Conservation (phyloP, 2,888 invertebrate species). For the Eupithecia vulgata region DNA sequence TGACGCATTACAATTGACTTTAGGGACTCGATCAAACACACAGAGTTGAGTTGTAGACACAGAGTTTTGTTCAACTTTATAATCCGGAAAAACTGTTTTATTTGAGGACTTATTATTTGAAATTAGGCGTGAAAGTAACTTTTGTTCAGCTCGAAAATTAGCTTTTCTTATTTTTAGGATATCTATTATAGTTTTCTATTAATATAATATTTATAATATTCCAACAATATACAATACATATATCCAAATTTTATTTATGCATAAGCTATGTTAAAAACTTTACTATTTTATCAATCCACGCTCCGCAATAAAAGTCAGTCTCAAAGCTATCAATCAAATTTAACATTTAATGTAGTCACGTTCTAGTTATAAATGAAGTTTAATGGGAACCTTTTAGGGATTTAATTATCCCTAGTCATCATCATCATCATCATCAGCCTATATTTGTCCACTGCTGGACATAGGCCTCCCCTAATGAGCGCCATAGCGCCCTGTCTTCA, state of each 20-base stretch:
- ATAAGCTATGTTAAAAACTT: conserved; percentile 1
- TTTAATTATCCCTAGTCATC: conserved; percentile 27
- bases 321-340: conserved; percentile 73
- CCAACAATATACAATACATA: neutral
- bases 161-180: too few relatives aligned
- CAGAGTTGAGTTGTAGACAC: too few relatives aligned
- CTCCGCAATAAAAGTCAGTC: conserved; percentile 38
- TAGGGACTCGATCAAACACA: conserved; percentile 32
- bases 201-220: too few relatives aligned
- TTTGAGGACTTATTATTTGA: neutral
- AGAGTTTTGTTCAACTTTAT: neutral
- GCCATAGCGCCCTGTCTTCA: too few relatives aligned
- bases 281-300: conserved; percentile 19
- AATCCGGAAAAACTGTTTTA: neutral
- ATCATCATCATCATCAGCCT: too few relatives aligned
- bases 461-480: too few relatives aligned
- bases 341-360: conserved; percentile 61
- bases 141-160: neutral
- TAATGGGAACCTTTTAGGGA: conserved; percentile 57
- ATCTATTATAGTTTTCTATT: too few relatives aligned
- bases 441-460: too few relatives aligned
- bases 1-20: conserved; percentile 60
- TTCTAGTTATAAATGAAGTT: conserved; percentile 73
- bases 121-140: neutral
- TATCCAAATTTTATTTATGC: neutral